phyloP scores from a whole-genome alignment of 2,113 vertebrate genomes.

The Poecilia latipinna region DNA sequence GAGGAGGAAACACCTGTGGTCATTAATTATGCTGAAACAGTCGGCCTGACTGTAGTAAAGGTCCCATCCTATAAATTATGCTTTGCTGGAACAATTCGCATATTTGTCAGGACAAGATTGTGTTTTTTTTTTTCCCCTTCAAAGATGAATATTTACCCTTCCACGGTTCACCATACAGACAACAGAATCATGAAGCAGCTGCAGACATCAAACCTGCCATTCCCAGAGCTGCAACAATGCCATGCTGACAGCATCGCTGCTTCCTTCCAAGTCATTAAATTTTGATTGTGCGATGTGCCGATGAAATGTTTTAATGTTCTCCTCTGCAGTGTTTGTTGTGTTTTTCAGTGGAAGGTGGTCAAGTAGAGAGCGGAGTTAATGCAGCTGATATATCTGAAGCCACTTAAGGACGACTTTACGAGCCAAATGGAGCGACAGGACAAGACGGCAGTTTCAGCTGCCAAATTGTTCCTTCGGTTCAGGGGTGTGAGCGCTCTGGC shows the following conservation, averaged over 20 bases:
- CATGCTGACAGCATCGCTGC: not conserved
- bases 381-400: slow-evolving; percentile 45
- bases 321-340: slow-evolving; percentile 16
- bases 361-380: slow-evolving; percentile 17
- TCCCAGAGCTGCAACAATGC: not conserved
- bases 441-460: slow-evolving; percentile 2
- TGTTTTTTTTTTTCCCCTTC: slow-evolving; percentile 3
- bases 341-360: slow-evolving; percentile 11
- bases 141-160: slow-evolving; percentile 27
- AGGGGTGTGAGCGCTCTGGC: slow-evolving; percentile 1
- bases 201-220: not conserved
- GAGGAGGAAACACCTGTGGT: slow-evolving; percentile 45
- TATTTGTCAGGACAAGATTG: slow-evolving; percentile 14
- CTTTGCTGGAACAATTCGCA: slow-evolving; percentile 12
- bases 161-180: slow-evolving; percentile 4
- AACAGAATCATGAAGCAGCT: not conserved
- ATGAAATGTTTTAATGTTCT: slow-evolving; percentile 28
- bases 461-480: slow-evolving; percentile 1
- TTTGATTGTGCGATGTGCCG: slow-evolving; percentile 20
- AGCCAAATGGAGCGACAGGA: slow-evolving; percentile 46
- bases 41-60: slow-evolving; percentile 30
- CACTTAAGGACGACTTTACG: slow-evolving; percentile 32
- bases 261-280: slow-evolving; percentile 30
- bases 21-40: slow-evolving; percentile 51
- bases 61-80: slow-evolving; percentile 27